phyloP scores from a whole-genome alignment of 1,140 invertebrate genomes.

The Ladona fulva region DNA sequence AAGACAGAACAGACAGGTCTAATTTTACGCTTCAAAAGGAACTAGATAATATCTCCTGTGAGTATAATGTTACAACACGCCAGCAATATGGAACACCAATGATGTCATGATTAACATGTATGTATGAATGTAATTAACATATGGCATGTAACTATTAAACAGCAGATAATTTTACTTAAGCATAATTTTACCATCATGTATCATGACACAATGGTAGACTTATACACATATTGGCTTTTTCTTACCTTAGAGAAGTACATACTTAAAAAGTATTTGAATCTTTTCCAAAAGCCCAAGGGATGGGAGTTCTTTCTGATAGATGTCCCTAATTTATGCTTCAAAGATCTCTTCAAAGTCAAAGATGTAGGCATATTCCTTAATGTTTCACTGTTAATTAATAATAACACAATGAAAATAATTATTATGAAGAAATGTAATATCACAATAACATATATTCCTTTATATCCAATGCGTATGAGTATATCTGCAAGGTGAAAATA shows the following conservation, averaged over 20 bases:
- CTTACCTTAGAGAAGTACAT: conserved; percentile 35
- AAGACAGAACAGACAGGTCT: too few species aligned
- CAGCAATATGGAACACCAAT: background rate
- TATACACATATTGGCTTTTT: background rate
- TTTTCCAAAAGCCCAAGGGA: conserved; percentile 43
- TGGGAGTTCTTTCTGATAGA: conserved; percentile 45
- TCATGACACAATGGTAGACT: background rate
- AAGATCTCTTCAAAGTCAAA: conserved; percentile 49
- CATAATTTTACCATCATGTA: background rate
- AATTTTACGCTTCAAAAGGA: too few species aligned
- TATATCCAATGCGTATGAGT: too few species aligned
- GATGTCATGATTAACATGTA: background rate
- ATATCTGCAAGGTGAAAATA: background rate
- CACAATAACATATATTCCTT: background rate
- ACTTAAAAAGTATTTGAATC: conserved; percentile 44
- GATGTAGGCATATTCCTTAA: conserved; percentile 51
- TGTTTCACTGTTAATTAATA: conserved; percentile 39
- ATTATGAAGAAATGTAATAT: background rate
- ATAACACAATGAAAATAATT: background rate
- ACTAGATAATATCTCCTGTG: too few species aligned
- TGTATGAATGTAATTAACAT: background rate
- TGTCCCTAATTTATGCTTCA: conserved; percentile 47
- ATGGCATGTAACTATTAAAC: background rate
- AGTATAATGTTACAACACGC: too few species aligned
- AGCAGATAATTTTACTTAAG: background rate